These are phyloP conservation scores for Adoxophyes honmai DNA, from an alignment of 1,140 invertebrate genomes.

Conservation along the genomic window DNA sequence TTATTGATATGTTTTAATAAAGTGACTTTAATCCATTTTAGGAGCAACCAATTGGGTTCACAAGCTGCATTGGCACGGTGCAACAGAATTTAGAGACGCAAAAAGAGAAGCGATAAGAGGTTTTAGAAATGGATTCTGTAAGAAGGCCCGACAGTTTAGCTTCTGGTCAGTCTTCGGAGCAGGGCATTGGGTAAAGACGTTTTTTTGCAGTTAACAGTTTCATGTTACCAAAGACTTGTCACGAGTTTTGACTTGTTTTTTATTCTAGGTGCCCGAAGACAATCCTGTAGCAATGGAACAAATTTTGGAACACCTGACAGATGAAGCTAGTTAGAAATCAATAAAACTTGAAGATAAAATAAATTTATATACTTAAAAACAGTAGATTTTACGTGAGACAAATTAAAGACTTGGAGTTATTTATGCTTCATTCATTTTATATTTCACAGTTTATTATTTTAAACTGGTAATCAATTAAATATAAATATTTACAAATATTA, in stretches of 20 bases:
- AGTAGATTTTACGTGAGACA: neutral
- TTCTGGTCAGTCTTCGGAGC: conserved; percentile 61
- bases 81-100: conserved; percentile 40
- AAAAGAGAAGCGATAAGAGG: conserved; percentile 41
- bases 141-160: conserved; percentile 39
- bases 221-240: no score
- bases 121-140: conserved; percentile 52
- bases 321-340: conserved; percentile 1
- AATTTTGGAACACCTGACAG: conserved; percentile 47
- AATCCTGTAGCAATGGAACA: conserved; percentile 62
- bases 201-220: no score
- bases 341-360: neutral
- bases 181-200: conserved; percentile 57
- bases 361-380: neutral
- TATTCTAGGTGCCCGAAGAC: conserved; percentile 58
- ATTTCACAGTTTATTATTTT: conserved; percentile 4
- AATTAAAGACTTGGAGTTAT: neutral
- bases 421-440: conserved; percentile 6
- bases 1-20: neutral
- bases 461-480: neutral
- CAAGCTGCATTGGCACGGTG: conserved; percentile 52
- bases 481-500: conserved; percentile 12
- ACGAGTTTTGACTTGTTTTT: conserved; percentile 1
- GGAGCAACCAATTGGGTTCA: conserved; percentile 65
- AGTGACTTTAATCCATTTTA: conserved; percentile 18